phyloP scores from a whole-genome alignment of 2,888 invertebrate genomes.

The Leptarthrus brevirostris region DNA sequence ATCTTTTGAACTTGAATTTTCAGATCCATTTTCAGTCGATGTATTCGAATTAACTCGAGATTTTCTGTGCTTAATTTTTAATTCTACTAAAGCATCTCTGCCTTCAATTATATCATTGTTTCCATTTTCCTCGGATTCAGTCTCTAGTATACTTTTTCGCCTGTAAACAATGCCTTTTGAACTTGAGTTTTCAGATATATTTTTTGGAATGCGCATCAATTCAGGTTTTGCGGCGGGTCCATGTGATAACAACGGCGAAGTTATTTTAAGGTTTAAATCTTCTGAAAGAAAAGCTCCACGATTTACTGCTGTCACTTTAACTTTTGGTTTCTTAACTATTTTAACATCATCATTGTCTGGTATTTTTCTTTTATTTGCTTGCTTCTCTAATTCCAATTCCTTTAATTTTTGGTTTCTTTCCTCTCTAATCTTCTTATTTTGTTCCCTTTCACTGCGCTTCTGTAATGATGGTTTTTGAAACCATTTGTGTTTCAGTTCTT shows the following conservation, averaged over 20 bases:
- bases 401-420: conserved; percentile 60
- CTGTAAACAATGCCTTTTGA: no score
- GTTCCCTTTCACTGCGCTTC: conserved; percentile 55
- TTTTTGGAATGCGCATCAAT: neutral
- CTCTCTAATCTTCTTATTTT: conserved; percentile 56
- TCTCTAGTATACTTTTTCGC: neutral
- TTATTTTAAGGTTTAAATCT: conserved; percentile 19
- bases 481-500: conserved; percentile 61
- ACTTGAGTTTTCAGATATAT: no score
- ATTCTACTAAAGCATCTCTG: neutral
- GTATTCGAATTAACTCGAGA: no score
- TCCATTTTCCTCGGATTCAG: no score
- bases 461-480: conserved; percentile 57
- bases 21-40: no score
- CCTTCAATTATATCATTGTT: no score
- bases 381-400: conserved; percentile 57
- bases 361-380: conserved; percentile 53
- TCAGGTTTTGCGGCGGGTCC: neutral
- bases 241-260: neutral
- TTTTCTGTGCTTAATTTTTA: neutral
- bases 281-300: conserved; percentile 71
- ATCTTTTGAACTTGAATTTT: no score
- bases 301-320: conserved; percentile 70
- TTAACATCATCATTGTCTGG: conserved; percentile 50
- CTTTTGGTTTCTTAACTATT: conserved; percentile 58